Evolutionary conservation across 2,888 invertebrate genomes (phyloP), one percentile per base, ranked within the genome.

Genomic region (Sesamia inferens): DNA sequence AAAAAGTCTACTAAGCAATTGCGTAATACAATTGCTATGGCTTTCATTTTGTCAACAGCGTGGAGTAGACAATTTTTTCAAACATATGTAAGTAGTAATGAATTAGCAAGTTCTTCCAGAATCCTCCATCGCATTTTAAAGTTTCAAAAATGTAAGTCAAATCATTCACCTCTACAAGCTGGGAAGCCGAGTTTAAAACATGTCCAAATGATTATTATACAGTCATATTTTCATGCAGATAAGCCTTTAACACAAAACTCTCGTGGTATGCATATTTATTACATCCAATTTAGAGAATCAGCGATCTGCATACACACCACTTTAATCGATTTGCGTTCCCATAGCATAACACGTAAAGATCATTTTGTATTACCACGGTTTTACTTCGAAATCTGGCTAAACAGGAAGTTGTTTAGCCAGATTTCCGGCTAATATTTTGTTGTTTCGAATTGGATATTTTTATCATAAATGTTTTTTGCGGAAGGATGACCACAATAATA

Each of bases 351-450:
- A 14, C 16, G 58, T 79, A 79, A 54, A 64, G 54, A 59, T 48
- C 42, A 82, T 69, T 79, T 79, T 75, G 19, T 19, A 51, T 48
- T 16, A 54, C 22, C 47, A 16, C 47, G 39, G 14, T 31, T 66
- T 39, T 31, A 61, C 55, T 67, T 79, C 57, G 75, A 82, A 81
- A 79, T 82, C 71, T n/a, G n/a, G n/a, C n/a, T n/a, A n/a, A n/a
- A n/a, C n/a, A n/a, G n/a, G n/a, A n/a, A n/a, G n/a, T n/a, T 47
- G 42, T 71, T 69, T 16, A 58, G 47, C 31, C 62, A 54, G 62
- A 63, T 71, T 71, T 81, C 68, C 79, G 68, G 61, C 47, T 55
- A 68, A 70, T 51, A 24, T 65, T 65, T 71, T 62, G 44, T 61
- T 39, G 55, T 62, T 31, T 64, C 58, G 22, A 81, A 67, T 64